These are phyloP conservation scores for Sceliomorpha sp. DNA, from an alignment of 2,888 invertebrate species.

Conservation along the genomic window DNA sequence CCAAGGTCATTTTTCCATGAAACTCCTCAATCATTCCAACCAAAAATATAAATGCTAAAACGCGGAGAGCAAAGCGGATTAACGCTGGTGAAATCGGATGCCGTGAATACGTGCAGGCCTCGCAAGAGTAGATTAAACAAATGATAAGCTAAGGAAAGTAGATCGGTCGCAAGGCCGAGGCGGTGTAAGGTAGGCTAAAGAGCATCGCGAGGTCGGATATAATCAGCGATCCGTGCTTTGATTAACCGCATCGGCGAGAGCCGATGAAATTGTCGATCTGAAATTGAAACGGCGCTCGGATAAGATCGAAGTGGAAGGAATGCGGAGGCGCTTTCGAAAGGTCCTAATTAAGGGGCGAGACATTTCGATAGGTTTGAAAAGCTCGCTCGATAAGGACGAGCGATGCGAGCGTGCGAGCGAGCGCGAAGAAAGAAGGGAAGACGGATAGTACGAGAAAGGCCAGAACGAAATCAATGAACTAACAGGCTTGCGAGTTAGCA, in stretches of 20 bases:
- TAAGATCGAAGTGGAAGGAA: neutral
- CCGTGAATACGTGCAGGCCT: conserved; percentile 53
- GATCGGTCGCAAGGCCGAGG: conserved; percentile 54
- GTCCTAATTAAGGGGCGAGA: conserved; percentile 35
- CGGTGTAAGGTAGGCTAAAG: conserved; percentile 47
- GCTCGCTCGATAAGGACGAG: conserved; percentile 29
- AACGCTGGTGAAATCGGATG: conserved; percentile 50
- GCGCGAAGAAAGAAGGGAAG: conserved; percentile 35
- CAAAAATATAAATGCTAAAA: no score
- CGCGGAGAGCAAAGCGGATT: conserved; percentile 49
- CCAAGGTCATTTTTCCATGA: no score
- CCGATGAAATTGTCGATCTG: no score
- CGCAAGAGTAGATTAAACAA: conserved; percentile 59
- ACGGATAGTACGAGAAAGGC: conserved; percentile 45
- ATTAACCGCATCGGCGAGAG: neutral
- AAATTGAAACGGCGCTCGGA: no score
- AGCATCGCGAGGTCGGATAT: conserved; percentile 50
- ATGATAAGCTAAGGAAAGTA: conserved; percentile 54
- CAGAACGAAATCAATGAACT: conserved; percentile 76
- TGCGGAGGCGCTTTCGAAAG: conserved; percentile 12
- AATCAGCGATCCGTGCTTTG: conserved; percentile 22
- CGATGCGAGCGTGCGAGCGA: conserved; percentile 25
- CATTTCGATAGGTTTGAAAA: conserved; percentile 26
- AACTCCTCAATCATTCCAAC: no score
- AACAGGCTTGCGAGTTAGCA: conserved; percentile 79